A percentile compares a stretch with the other conserved stretches of the same genome.
Conservation (phyloP, 2,888 invertebrate genomes). For the Ganaspis brasiliensis region DNA sequence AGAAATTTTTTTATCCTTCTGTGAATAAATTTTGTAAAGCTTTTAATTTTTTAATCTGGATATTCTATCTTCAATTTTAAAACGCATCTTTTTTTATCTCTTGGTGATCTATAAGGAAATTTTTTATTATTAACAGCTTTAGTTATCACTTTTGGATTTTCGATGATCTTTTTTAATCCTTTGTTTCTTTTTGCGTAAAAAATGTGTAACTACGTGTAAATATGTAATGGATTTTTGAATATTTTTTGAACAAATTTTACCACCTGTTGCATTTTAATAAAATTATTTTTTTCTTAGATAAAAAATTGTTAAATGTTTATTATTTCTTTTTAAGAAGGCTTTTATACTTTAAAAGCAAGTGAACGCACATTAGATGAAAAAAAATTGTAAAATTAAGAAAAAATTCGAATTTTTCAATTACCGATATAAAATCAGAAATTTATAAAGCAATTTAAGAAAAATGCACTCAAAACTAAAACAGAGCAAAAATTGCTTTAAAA, state of each 20-base stretch:
- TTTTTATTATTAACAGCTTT: constrained; percentile 8
- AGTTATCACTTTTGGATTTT: constrained; percentile 22
- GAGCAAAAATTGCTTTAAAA: neutral
- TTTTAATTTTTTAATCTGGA: too few relatives aligned
- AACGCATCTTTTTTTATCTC: constrained; percentile 25
- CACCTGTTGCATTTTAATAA: neutral
- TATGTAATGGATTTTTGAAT: neutral
- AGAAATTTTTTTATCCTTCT: too few relatives aligned
- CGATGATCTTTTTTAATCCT: neutral
- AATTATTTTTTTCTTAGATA: too few relatives aligned
- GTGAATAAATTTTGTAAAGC: too few relatives aligned
- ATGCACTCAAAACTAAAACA: neutral
- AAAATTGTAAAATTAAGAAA: neutral
- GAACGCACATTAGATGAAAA: too few relatives aligned
- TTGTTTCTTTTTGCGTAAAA: neutral
- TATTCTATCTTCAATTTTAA: neutral
- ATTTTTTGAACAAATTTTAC: neutral
- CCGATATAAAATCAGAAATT: too few relatives aligned
- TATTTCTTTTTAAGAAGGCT: too few relatives aligned
- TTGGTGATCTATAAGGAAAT: constrained; percentile 3
- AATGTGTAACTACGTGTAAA: neutral
- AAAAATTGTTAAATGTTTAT: neutral
- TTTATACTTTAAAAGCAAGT: too few relatives aligned
- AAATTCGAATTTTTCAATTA: neutral
- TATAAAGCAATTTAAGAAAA: neutral